Evolutionary conservation across 2,888 invertebrate species (phyloP), one percentile per base, ranked within the genome.

Genomic region (Boloria euphrosyne): DNA sequence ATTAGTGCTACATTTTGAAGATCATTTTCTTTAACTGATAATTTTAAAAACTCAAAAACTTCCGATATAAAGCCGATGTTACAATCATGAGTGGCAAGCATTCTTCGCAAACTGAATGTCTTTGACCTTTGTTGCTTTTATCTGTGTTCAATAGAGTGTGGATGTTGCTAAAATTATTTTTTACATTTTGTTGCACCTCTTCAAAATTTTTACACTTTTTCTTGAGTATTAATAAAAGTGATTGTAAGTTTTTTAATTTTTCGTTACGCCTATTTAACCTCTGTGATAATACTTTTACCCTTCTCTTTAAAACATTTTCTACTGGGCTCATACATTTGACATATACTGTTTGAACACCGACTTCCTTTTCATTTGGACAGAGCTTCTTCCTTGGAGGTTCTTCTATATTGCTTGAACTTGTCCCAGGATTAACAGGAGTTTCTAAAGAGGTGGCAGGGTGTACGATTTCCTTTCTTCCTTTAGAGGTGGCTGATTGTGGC

Each of bases 321-420:
- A 31, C 31, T 5, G 5, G 31, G 31, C 31, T 31, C 5, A 31
- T 31, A 31, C 31, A 31, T 31, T 31, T 31, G 6, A 31, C 6
- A 31, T 5, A 31, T 31, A 31, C 31, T 7, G 31, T 31, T n/a
- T 51, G 55, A 57, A 62, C 47, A 47, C 44, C n/a, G 13, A 54
- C 47, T 46, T 54, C 31, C 31, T 7, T 38, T 44, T 46, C 53
- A 17, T 53, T 46, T 22, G 27, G 16, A 54, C 27, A 47, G 27
- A 62, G 46, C 46, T 62, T 62, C 54, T 62, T 62, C 53, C 27
- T 54, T 62, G 52, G 62, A 53, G 62, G 62, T 62, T 62, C 53
- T 53, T 44, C 52, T 46, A 43, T 53, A 53, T 53, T 13, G 62
- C 53, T 62, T 47, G 52, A 62, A 53, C 52, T 53, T 52, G 62